phyloP scores from a whole-genome alignment of 2,113 vertebrate genomes.

The Vulpes lagopus region DNA sequence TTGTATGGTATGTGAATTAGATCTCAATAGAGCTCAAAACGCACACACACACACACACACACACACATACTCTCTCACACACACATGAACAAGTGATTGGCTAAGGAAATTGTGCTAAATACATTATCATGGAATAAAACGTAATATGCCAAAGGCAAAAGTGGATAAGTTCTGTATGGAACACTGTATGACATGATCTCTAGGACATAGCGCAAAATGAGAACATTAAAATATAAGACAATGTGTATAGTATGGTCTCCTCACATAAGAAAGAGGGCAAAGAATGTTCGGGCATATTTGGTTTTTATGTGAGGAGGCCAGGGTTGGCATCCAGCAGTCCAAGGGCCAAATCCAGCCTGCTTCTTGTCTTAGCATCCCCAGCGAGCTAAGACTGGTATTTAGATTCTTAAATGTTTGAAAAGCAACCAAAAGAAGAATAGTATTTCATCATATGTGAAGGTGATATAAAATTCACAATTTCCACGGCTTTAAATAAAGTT shows the following conservation, averaged over 20 bases:
- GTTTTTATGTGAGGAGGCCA: background rate
- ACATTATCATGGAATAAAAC: background rate
- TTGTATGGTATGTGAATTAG: background rate
- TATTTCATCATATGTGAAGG: background rate
- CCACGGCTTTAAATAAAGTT: conserved; percentile 33
- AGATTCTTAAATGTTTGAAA: conserved; percentile 48
- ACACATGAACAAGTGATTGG: background rate
- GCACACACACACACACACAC: background rate
- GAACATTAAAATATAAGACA: background rate
- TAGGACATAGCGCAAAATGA: background rate
- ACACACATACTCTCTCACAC: background rate
- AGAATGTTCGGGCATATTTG: no score
- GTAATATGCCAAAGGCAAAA: background rate
- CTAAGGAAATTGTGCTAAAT: background rate
- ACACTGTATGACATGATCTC: background rate
- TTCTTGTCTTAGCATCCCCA: background rate
- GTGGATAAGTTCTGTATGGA: background rate
- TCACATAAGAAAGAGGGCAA: background rate
- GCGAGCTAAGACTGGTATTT: background rate
- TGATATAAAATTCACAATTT: background rate
- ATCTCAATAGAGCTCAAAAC: background rate
- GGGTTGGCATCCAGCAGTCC: background rate
- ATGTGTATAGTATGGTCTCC: no score
- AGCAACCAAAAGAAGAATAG: background rate
- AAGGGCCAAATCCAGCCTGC: background rate